Conservation (phyloP, 1,140 invertebrate species). For the Temnothorax nylanderi region DNA sequence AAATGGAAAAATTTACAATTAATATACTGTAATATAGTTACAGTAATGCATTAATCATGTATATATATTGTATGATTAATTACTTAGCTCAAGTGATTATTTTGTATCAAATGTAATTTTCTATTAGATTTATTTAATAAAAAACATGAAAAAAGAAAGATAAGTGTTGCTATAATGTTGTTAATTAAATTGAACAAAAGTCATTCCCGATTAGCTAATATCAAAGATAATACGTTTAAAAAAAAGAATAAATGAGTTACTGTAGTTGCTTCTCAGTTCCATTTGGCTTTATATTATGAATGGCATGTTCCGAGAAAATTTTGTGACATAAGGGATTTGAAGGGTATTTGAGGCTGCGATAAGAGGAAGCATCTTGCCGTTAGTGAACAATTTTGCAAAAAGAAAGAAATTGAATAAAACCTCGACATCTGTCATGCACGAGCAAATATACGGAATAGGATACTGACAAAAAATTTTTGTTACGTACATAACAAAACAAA, state of each 20-base stretch:
- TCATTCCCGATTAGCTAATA: not conserved
- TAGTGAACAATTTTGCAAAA: not conserved
- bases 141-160: not conserved
- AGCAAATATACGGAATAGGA: not conserved
- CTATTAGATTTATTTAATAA: not conserved
- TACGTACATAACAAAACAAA: not conserved
- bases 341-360: not conserved
- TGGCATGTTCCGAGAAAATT: not conserved
- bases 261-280: not conserved
- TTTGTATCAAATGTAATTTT: not conserved
- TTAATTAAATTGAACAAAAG: not conserved
- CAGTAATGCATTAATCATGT: not conserved
- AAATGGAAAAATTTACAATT: too few relatives aligned
- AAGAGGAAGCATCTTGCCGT: not conserved
- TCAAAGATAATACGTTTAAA: not conserved
- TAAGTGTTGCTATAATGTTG: too few relatives aligned
- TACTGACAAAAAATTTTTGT: not conserved
- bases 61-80: too few relatives aligned
- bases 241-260: not conserved
- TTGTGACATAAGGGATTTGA: slow-evolving; percentile 11
- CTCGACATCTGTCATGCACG: not conserved
- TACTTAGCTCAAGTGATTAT: not conserved
- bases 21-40: too few relatives aligned
- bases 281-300: not conserved
- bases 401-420: slow-evolving; percentile 22